These are phyloP conservation scores for Apomyelois bistriatella DNA, from an alignment of 2,888 invertebrate genomes.

Conservation along the genomic window DNA sequence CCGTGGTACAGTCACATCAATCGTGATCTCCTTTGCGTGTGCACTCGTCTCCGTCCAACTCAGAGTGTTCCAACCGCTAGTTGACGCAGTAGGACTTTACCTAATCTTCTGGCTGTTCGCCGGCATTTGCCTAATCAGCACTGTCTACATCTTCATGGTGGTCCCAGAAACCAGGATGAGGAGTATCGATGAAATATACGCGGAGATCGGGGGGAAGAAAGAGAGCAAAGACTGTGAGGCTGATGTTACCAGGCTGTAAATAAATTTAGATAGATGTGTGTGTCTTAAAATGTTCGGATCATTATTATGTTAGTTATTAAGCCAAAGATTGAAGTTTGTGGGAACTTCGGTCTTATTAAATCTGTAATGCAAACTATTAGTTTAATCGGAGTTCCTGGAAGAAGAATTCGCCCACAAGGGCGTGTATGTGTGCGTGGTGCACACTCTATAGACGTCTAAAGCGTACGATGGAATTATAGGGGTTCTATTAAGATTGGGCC, in stretches of 20 bases:
- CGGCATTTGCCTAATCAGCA: constrained; percentile 59
- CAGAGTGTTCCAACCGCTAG: constrained; percentile 63
- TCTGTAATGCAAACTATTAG: too few species aligned
- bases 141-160: constrained; percentile 53
- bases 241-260: constrained; percentile 56
- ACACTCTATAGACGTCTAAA: too few species aligned
- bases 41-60: constrained; percentile 61
- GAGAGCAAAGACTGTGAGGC: constrained; percentile 50
- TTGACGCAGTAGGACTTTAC: constrained; percentile 49
- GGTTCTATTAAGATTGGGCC: too few species aligned
- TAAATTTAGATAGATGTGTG: constrained; percentile 1
- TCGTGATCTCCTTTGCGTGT: constrained; percentile 66
- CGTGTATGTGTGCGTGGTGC: too few species aligned
- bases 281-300: background rate
- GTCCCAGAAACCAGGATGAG: constrained; percentile 67
- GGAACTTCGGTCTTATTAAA: too few species aligned
- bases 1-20: constrained; percentile 66
- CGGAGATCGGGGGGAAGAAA: constrained; percentile 56
- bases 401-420: too few species aligned
- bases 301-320: too few species aligned
- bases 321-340: too few species aligned
- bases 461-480: too few species aligned
- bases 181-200: constrained; percentile 63
- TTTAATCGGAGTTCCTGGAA: too few species aligned
- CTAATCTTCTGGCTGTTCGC: constrained; percentile 64